Evolutionary conservation across 1,140 invertebrate species (phyloP).

Genomic region (Pygmarrhopalites habei): DNA sequence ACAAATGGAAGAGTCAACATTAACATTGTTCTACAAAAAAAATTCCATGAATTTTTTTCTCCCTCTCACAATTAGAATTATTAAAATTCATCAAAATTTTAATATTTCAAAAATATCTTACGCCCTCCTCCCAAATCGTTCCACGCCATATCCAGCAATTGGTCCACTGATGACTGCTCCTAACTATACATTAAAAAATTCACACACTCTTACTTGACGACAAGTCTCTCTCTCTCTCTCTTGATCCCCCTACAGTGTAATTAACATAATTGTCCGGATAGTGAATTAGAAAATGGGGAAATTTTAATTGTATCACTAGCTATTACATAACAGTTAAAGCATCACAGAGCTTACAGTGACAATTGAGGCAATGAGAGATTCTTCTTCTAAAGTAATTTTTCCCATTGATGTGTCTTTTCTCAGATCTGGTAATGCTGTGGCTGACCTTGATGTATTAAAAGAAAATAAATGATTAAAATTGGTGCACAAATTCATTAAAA

Average conservation of each 20-base stretch:
- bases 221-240: background rate
- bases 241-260: background rate
- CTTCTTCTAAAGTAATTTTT: constrained; percentile 18
- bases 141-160: constrained; percentile 25
- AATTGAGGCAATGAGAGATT: constrained; percentile 30
- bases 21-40: no score
- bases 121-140: constrained; percentile 22
- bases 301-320: background rate
- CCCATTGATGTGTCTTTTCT: constrained; percentile 19
- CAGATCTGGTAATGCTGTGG: constrained; percentile 30
- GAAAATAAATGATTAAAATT: no score
- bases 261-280: background rate
- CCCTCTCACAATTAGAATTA: no score
- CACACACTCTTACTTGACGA: background rate
- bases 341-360: constrained; percentile 7
- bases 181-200: constrained; percentile 16
- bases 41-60: no score
- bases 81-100: no score
- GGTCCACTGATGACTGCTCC: constrained; percentile 25
- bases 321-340: background rate
- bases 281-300: background rate
- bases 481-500: no score
- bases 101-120: no score
- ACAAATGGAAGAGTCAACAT: constrained; percentile 16
- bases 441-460: no score